Base-by-base conservation (phyloP, 2,888 invertebrate genomes). In the Pegoplata infirma region DNA sequence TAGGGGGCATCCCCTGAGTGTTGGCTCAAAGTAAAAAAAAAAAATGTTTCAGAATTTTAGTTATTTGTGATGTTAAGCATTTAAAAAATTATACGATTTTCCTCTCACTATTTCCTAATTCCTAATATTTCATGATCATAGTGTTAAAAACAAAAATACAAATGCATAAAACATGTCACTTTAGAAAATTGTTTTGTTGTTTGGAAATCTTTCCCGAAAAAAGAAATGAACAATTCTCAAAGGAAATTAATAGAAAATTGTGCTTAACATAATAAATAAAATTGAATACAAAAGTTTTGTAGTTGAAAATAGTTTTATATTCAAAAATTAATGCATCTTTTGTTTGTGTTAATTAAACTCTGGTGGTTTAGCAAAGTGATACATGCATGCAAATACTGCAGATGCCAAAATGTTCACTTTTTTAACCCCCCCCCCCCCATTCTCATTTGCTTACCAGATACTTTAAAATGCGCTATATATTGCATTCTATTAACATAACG, bases 171-270 rank as follows among this genome's bases (percentile, higher is more conserved):
- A 56, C 21, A 67, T 23, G 28, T 17, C n/a, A 32, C 28, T 17
- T n/a, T 44, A n/a, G 40, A 59, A 51, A 49, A 32, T 19, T 49
- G 7, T n/a, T 5, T 63, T 28, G 19, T 28, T 28, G 28, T 63
- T 47, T n/a, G 12, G 10, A 14, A 17, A 17, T 25, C 8, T 63
- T 21, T 5, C 19, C 21, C 6, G 14, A 21, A 16, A 46, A 51
- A 51, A 59, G n/a, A 59, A 69, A 69, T 69, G 51, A 59, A 25
- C 8, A 40, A 58, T 40, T 49, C 69, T 51, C 69, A 8, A 14
- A 40, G 69, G 69, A 59, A 69, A 69, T 69, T 59, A 51, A 59
- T 28, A 17, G 51, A 51, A 58, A n/a, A 51, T 21, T 51, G 17
- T 51, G 17, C 12, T 69, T 25, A 47, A n/a, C 7, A 40, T 17